Evolutionary conservation across 2,797 vertebrate species (phyloP), one percentile per base, ranked within the genome.

Genomic region (Sebastes aleutianus): DNA sequence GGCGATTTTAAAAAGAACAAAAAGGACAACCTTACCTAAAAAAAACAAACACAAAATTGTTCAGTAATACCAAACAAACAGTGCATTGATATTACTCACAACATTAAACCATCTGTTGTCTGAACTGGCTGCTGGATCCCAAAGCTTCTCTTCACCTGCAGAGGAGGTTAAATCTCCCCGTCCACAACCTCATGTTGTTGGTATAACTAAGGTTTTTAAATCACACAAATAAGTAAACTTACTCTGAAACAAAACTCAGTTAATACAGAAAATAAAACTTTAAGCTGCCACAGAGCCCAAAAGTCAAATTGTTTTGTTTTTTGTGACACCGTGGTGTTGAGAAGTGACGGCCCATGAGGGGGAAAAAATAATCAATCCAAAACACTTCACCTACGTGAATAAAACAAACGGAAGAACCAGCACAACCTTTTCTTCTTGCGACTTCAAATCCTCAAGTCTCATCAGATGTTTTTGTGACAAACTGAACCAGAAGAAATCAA

Each of bases 31-130:
- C 20, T 75, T 2, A 73, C 22, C 57, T 73, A 71, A 50, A 79
- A 39, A 36, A 74, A 74, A 63, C 20, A 74, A 20, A 79, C 72
- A 72, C 66, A 86, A 74, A 67, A 43, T 24, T 39, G 64, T 81
- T 90, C 71, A 89, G 85, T 88, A 89, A 77, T 70, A 79, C 73
- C 85, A 84, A 86, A 85, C 36, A 76, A 79, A 85, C 87, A 85
- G 88, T 89, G 89, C 81, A 86, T 83, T 27, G 12, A 77, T 62
- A 80, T 80, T n/a, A 73, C 73, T 57, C 54, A 73, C 69, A 70
- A 78, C 78, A 87, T 71, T 8, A 71, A 66, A 75, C 64, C 63
- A 5, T 26, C 5, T 22, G 24, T 8, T 20, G 12, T 77, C 66
- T 56, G 54, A 70, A 75, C 53, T 27, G 62, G n/a, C 73, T 43